Evolutionary conservation across 2,888 invertebrate species (phyloP).

Genomic region (Drosophila formosana): DNA sequence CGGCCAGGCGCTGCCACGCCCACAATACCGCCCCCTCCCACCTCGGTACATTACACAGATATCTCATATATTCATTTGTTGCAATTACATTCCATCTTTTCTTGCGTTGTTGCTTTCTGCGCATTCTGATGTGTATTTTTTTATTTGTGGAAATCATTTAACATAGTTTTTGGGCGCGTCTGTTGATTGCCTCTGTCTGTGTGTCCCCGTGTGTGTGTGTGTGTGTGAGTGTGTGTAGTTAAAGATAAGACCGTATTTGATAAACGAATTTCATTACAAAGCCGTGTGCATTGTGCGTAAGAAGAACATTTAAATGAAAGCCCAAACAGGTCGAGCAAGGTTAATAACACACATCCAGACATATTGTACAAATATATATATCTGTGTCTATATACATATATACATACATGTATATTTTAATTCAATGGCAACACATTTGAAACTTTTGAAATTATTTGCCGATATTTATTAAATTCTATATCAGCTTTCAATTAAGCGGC

Average conservation of each 20-base stretch:
- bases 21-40: conserved; percentile 4
- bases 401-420: too few relatives aligned
- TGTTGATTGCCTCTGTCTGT: conserved; percentile 18
- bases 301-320: conserved; percentile 11
- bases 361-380: background rate
- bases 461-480: background rate
- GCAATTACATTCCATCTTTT: conserved; percentile 66
- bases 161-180: conserved; percentile 57
- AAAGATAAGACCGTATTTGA: conserved; percentile 24
- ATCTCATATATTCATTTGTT: conserved; percentile 75
- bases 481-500: conserved; percentile 1
- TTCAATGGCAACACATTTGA: too few relatives aligned
- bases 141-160: conserved; percentile 60
- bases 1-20: conserved; percentile 16
- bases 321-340: background rate
- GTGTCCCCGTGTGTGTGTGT: background rate
- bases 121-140: conserved; percentile 23
- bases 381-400: too few relatives aligned
- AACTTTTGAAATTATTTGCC: too few relatives aligned
- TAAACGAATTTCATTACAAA: conserved; percentile 45
- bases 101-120: background rate
- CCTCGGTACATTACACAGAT: conserved; percentile 13
- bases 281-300: conserved; percentile 4
- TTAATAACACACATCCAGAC: background rate
- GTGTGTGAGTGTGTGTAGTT: conserved; percentile 8